Base-by-base conservation (phyloP, 2,797 vertebrate species). In the Sebastes oblongus region DNA sequence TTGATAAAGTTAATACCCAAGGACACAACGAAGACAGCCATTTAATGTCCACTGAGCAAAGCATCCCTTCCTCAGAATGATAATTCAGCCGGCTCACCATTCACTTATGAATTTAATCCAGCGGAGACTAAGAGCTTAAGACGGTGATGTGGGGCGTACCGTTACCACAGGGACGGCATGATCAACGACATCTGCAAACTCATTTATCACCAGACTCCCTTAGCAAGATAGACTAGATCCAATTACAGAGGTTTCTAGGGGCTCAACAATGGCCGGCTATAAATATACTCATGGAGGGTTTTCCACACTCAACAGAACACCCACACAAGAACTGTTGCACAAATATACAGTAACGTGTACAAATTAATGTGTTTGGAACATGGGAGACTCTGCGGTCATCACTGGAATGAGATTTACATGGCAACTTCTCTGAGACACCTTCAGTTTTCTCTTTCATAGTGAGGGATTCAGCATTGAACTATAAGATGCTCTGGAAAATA, bases 201-300 rank as follows among this genome's bases (percentile, higher is more conserved):
- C 90, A 88, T 95, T 94, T 94, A 94, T 94, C 93, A 92, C 73
- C 46, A 66, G 91, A 91, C 86, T 89, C 81, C 83, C 76, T 90
- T 46, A 82, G 84, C 30, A 78, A 93, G 85, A 78, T 75, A 90
- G 85, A 61, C 82, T 77, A 77, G 91, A 93, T 96, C 92, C 82
- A 86, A 89, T 96, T 96, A 93, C 95, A 90, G 90, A 93, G 88
- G 93, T 91, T 93, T 95, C 94, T 93, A 93, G 91, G 92, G 89
- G 88, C 91, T 80, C 89, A 93, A 96, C 94, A 96, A 96, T 96
- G 84, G 89, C 77, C 85, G 34, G 87, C 93, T 95, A 96, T 94
- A 95, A 95, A 96, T 96, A 96, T 68, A 89, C 83, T 72, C 88
- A 84, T 66, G 83, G 82, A 92, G 94, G 94, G 92, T 92, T 95